A percentile compares a stretch with the other conserved stretches of the same genome.
phyloP scores from a whole-genome alignment of 2,888 invertebrate genomes.

The Masnerella sp. region DNA sequence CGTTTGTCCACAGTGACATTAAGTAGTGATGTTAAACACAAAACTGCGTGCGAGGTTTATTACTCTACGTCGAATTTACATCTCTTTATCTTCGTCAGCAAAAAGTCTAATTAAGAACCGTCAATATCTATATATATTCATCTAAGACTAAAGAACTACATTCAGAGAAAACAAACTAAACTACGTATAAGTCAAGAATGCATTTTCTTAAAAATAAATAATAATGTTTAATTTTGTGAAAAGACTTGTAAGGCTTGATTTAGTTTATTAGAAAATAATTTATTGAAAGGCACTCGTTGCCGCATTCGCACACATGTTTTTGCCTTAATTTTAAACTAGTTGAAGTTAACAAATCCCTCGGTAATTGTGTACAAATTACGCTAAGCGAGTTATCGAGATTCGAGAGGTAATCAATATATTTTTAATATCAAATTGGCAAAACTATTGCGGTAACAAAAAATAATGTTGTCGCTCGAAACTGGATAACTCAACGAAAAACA shows the following conservation, averaged over 20 bases:
- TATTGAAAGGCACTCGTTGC: conserved; percentile 75
- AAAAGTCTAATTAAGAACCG: not conserved
- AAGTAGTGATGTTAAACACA: conserved; percentile 66
- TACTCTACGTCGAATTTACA: conserved; percentile 40
- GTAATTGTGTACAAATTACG: conserved; percentile 56
- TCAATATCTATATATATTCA: no score
- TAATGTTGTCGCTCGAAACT: conserved; percentile 4
- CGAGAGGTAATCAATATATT: no score
- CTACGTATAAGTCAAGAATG: no score
- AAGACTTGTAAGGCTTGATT: not conserved
- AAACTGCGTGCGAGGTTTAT: conserved; percentile 65
- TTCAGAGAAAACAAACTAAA: not conserved
- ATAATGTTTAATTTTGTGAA: not conserved
- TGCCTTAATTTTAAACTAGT: conserved; percentile 41
- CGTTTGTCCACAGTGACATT: conserved; percentile 64
- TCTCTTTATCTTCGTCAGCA: conserved; percentile 16
- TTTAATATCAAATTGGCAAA: not conserved
- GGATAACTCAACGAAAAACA: conserved; percentile 23
- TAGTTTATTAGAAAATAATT: conserved; percentile 73
- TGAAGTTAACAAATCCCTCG: conserved; percentile 27
- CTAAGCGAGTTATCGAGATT: conserved; percentile 43
- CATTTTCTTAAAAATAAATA: no score
- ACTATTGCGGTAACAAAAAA: not conserved
- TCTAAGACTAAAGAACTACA: not conserved
- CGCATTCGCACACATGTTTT: conserved; percentile 50